Base-by-base conservation (phyloP, 35 echinoderm and acorn worm species). In the Apostichopus japonicus region DNA sequence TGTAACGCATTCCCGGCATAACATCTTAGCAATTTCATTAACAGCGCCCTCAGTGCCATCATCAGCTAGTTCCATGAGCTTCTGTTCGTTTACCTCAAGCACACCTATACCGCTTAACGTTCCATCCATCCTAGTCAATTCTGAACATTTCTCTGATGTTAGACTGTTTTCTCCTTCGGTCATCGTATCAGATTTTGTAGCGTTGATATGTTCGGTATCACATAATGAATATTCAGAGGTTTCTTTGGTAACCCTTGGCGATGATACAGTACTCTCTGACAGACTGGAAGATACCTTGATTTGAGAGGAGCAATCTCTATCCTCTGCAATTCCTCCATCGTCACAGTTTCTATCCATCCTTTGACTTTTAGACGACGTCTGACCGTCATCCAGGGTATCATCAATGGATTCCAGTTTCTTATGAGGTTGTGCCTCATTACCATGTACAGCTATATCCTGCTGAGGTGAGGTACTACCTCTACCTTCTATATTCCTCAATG, bases 1-100 rank as follows among this genome's bases (percentile, higher is more conserved):
- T 13, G 90, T 17, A 21, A 73, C 75, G 82, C 97, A 99, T 71
- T 99, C 97, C 77, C 93, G 54, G 52, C 97, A 99, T 9, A 99
- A 78, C 27, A 71, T 76, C 87, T 75, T 65, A 1, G 91, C 94
- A 9, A 98, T 90, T 54, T 92, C 63, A 55, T 95, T 79, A 3
- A 79, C 25, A 16, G 52, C 77, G 10, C 79, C 91, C 16, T 91
- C 90, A 0, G 75, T 23, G 10, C 57, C 86, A 55, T 93, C 93
- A n/a, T 97, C 93, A 10, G 84, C 65, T 53, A 94, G n/a, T 57
- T 95, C 87, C 79, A 90, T 73, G 23, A 94, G 21, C 23, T 72
- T 83, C 15, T 84, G 76, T 84, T 92, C 91, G 21, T 90, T 86
- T 6, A 79, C 80, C 55, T 95, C 55, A 11, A 91, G 53, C 16